phyloP scores from a whole-genome alignment of 2,113 vertebrate genomes.

The Trochalopteron elliotii region DNA sequence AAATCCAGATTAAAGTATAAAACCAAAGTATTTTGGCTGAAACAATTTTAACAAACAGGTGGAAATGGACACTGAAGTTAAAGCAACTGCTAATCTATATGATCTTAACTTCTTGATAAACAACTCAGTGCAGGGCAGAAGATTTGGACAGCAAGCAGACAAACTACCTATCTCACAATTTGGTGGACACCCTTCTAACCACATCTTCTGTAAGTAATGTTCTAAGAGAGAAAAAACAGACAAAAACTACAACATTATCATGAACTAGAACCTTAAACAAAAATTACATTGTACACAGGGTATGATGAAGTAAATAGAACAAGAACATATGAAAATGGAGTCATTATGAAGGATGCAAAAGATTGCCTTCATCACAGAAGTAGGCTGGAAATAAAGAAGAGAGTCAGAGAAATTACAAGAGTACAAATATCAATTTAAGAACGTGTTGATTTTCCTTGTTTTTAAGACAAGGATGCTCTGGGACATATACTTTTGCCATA shows the following conservation, averaged over 20 bases:
- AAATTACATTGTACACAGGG: background rate
- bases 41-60: background rate
- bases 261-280: background rate
- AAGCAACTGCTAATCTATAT: background rate
- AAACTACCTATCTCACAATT: background rate
- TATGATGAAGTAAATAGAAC: background rate
- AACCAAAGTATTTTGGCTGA: background rate
- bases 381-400: background rate
- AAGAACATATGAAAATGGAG: background rate
- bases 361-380: background rate
- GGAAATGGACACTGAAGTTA: background rate
- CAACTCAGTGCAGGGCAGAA: background rate
- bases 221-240: background rate
- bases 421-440: background rate
- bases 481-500: background rate
- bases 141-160: background rate
- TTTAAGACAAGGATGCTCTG: background rate
- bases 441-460: background rate
- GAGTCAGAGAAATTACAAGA: background rate
- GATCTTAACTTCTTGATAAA: background rate
- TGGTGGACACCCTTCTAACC: background rate
- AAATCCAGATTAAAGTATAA: constrained; percentile 23
- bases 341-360: background rate
- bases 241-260: background rate
- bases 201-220: background rate